Percentiles rank a stretch among this genome's conserved stretches.
Evolutionary conservation across 2,113 vertebrate species (phyloP).

Genomic region (Sander vitreus): DNA sequence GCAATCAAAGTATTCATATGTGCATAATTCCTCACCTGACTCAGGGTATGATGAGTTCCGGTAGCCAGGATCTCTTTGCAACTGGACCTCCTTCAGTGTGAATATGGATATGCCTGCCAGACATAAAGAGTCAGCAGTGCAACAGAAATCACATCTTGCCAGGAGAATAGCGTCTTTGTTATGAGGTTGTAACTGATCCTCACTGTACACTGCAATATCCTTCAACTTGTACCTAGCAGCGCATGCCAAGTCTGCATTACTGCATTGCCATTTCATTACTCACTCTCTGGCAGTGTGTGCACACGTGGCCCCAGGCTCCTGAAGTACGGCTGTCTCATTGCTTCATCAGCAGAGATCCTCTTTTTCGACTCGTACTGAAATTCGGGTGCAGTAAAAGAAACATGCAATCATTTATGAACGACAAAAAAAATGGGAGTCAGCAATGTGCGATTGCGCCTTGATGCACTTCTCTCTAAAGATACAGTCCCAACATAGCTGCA

Average conservation of each 20-base stretch:
- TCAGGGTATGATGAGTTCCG: constrained; percentile 95
- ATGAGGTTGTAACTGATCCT: constrained; percentile 45
- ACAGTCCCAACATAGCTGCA: constrained; percentile 40
- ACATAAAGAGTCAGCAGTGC: constrained; percentile 43
- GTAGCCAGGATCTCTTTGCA: constrained; percentile 96
- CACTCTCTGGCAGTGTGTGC: constrained; percentile 93
- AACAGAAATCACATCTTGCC: constrained; percentile 41
- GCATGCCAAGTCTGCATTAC: constrained; percentile 66
- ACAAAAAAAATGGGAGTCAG: constrained; percentile 11
- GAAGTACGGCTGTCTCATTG: constrained; percentile 95
- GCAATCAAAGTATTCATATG: neutral
- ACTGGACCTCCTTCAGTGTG: constrained; percentile 95
- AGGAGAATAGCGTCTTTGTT: constrained; percentile 55
- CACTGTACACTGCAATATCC: constrained; percentile 51
- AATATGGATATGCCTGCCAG: constrained; percentile 93
- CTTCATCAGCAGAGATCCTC: constrained; percentile 94
- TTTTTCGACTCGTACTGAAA: constrained; percentile 94
- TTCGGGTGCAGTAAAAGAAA: constrained; percentile 32
- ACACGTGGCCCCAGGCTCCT: constrained; percentile 93
- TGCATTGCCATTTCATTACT: constrained; percentile 78
- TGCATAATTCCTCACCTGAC: constrained; percentile 85
- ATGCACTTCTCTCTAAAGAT: constrained; percentile 26
- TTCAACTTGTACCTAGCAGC: constrained; percentile 26
- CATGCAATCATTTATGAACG: constrained; percentile 21
- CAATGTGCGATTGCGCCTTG: neutral